These are phyloP conservation scores for Amblyopsis rosae DNA, from an alignment of 2,113 vertebrate species.

Conservation along the genomic window DNA sequence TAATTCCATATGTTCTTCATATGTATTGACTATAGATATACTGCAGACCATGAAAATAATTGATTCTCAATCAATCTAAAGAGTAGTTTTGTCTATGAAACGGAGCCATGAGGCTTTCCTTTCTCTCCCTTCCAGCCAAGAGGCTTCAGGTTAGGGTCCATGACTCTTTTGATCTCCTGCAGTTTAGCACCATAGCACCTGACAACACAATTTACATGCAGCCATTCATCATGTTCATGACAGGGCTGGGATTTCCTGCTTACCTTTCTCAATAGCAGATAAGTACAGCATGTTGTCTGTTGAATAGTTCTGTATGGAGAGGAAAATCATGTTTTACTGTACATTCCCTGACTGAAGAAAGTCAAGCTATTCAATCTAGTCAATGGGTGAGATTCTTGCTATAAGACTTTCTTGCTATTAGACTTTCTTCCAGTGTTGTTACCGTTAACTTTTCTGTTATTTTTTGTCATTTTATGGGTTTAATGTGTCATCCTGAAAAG, in stretches of 20 bases:
- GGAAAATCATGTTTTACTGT: background rate
- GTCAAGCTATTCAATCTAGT: too few species aligned
- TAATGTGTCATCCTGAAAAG: too few species aligned
- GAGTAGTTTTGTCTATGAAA: too few species aligned
- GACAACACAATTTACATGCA: slow-evolving; percentile 41
- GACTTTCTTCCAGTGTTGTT: background rate
- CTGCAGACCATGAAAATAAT: too few species aligned
- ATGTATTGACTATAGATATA: too few species aligned
- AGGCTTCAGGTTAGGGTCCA: too few species aligned
- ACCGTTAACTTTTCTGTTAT: background rate
- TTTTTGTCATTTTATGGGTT: background rate
- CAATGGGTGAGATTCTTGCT: background rate
- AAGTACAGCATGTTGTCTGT: background rate
- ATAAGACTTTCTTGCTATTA: background rate
- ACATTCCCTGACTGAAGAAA: background rate
- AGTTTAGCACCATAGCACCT: slow-evolving; percentile 60
- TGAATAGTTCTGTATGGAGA: background rate
- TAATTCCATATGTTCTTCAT: too few species aligned
- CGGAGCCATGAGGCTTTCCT: too few species aligned
- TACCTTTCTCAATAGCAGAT: slow-evolving; percentile 39
- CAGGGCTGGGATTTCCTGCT: slow-evolving; percentile 33
- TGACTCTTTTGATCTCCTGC: slow-evolving; percentile 35
- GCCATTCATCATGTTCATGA: slow-evolving; percentile 49
- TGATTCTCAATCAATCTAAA: too few species aligned
- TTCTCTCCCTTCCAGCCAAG: too few species aligned